Evolutionary conservation across 2,888 invertebrate genomes (phyloP).

Genomic region (Pemphredon lugubris): DNA sequence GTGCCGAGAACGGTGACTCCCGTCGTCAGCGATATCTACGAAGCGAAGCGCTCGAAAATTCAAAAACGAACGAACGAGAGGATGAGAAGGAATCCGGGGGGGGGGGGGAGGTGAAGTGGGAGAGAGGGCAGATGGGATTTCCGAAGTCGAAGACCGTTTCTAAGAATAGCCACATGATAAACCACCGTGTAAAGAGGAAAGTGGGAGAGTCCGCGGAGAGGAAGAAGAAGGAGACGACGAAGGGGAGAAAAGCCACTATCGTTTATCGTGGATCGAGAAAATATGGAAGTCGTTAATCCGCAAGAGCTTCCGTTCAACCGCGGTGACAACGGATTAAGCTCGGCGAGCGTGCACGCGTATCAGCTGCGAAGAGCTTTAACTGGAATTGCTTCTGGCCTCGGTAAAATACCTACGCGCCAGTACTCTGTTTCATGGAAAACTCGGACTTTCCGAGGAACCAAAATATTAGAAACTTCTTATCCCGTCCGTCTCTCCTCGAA

Average conservation of each 20-base stretch:
- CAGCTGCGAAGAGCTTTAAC: constrained; percentile 22
- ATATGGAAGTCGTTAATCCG: constrained; percentile 54
- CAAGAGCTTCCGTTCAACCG: constrained; percentile 20
- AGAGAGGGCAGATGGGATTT: too few relatives aligned
- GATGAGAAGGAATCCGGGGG: too few relatives aligned
- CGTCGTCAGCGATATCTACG: not conserved
- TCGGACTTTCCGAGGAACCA: constrained; percentile 1
- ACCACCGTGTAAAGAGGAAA: constrained; percentile 38
- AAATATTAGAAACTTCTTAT: constrained; percentile 22
- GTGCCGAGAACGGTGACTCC: not conserved
- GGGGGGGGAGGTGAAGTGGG: too few relatives aligned
- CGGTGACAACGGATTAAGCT: constrained; percentile 49
- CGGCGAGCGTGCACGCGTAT: constrained; percentile 1
- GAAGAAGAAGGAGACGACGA: constrained; percentile 11
- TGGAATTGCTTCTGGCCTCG: constrained; percentile 15
- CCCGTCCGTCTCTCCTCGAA: not conserved
- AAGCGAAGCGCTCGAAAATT: constrained; percentile 5
- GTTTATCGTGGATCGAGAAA: constrained; percentile 46
- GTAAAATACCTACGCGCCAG: constrained; percentile 8
- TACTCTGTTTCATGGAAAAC: constrained; percentile 9
- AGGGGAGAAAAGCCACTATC: constrained; percentile 2
- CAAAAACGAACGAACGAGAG: not conserved
- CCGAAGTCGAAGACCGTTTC: constrained; percentile 59
- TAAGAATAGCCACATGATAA: constrained; percentile 61
- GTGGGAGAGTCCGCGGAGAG: constrained; percentile 19